Conservation (phyloP, 2,113 vertebrate species). For the Bambusicola thoracicus region DNA sequence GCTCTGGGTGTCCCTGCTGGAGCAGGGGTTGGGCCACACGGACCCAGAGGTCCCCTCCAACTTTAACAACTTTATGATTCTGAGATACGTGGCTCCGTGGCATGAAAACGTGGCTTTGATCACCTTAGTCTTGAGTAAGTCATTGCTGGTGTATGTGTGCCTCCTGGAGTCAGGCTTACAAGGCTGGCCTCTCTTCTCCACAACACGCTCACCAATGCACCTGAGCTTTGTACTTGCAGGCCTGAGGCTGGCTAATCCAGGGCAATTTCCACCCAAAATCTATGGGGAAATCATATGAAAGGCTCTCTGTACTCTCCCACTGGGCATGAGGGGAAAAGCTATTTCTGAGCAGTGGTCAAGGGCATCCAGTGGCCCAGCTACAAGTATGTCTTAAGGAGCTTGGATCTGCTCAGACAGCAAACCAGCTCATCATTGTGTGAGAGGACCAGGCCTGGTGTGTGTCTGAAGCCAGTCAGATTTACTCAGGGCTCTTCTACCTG, state of each 20-base stretch:
- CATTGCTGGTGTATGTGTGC: rapidly evolving
- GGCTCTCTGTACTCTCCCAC: background rate
- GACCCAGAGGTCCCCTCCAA: background rate
- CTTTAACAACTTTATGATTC: background rate
- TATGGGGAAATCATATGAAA: background rate
- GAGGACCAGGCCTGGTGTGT: background rate
- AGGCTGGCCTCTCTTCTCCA: background rate
- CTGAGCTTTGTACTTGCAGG: rapidly evolving
- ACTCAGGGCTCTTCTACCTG: background rate
- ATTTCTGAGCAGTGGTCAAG: background rate
- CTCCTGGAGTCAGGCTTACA: background rate
- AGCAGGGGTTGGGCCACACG: background rate
- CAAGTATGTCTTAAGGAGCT: background rate
- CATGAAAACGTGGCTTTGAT: background rate
- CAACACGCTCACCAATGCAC: rapidly evolving
- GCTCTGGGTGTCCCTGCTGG: background rate
- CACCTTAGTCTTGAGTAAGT: background rate
- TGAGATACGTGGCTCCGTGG: background rate
- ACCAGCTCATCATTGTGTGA: background rate
- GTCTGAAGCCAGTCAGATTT: background rate
- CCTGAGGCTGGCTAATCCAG: background rate
- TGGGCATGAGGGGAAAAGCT: background rate
- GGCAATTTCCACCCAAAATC: background rate
- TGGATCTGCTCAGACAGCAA: background rate
- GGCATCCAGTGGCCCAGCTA: background rate